phyloP scores from a whole-genome alignment of 30 jellyfish, hydroid and myxozoan species.

The Phacellophora camtschatica region DNA sequence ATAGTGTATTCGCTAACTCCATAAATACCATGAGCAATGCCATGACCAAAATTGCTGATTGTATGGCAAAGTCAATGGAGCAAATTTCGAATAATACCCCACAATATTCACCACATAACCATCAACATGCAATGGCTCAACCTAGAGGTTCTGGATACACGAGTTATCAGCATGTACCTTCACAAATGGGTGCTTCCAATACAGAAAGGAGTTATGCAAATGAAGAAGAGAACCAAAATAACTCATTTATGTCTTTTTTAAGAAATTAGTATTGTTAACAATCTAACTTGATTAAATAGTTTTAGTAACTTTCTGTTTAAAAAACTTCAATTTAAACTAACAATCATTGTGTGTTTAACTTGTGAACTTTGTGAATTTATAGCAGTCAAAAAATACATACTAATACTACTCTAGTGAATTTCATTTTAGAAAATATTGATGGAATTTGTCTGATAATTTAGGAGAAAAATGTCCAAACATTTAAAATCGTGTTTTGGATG shows the following conservation, averaged over 20 bases:
- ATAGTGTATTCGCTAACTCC: not conserved
- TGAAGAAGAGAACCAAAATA: not conserved
- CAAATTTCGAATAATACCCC: constrained; percentile 4
- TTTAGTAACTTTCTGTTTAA: no score
- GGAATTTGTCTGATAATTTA: no score
- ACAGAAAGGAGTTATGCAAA: not conserved
- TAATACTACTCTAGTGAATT: no score
- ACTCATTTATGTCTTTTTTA: not conserved
- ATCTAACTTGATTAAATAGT: no score
- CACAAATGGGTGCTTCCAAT: not conserved
- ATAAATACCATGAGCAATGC: constrained; percentile 12
- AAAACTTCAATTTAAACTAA: no score
- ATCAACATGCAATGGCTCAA: not conserved
- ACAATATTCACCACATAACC: constrained; percentile 28
- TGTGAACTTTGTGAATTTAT: no score
- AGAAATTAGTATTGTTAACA: not conserved
- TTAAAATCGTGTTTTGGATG: no score
- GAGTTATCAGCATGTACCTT: not conserved
- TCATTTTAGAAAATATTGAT: no score
- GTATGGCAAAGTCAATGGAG: constrained; percentile 21
- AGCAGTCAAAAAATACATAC: no score
- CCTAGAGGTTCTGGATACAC: not conserved
- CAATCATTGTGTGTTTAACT: no score
- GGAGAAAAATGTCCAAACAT: no score
- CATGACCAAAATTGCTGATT: constrained; percentile 10